Evolutionary conservation across 2,888 invertebrate species (phyloP).

Genomic region (Scaptomyza parva): DNA sequence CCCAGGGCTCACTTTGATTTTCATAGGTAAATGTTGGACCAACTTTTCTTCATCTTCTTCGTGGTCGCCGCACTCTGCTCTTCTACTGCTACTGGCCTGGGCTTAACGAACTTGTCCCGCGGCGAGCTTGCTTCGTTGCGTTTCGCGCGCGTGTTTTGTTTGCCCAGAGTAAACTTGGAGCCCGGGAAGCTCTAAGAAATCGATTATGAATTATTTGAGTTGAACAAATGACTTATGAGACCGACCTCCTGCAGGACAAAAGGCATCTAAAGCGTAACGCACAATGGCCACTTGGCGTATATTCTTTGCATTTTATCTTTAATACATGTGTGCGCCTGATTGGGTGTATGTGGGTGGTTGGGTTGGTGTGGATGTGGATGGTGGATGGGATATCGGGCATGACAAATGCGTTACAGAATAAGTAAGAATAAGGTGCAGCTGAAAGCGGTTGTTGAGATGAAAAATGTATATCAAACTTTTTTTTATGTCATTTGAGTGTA

Average conservation of each 20-base stretch:
- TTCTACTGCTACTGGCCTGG: conserved; percentile 2
- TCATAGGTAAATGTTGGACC: conserved; percentile 75
- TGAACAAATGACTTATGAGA: conserved; percentile 82
- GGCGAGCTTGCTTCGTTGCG: conserved; percentile 34
- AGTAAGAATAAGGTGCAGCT: neutral
- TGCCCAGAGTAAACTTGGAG: conserved; percentile 38
- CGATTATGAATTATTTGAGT: conserved; percentile 83
- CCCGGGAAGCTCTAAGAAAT: conserved; percentile 52
- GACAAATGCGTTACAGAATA: conserved; percentile 46
- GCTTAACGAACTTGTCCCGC: conserved; percentile 67
- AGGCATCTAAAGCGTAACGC: conserved; percentile 39
- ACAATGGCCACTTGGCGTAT: conserved; percentile 59
- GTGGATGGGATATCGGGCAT: neutral
- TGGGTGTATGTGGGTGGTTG: conserved; percentile 1
- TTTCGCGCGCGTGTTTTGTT: conserved; percentile 38
- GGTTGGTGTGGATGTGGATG: neutral
- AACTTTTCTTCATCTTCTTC: conserved; percentile 38
- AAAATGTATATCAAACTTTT: neutral
- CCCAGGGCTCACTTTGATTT: conserved; percentile 75
- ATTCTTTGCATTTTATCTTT: conserved; percentile 58
- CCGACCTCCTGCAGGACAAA: conserved; percentile 65
- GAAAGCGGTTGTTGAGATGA: neutral
- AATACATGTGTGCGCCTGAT: conserved; percentile 27
- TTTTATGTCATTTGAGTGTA: neutral
- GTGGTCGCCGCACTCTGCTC: neutral